These are phyloP conservation scores for Hypomesus transpacificus DNA, from an alignment of 2,113 vertebrate genomes.

Conservation along the genomic window DNA sequence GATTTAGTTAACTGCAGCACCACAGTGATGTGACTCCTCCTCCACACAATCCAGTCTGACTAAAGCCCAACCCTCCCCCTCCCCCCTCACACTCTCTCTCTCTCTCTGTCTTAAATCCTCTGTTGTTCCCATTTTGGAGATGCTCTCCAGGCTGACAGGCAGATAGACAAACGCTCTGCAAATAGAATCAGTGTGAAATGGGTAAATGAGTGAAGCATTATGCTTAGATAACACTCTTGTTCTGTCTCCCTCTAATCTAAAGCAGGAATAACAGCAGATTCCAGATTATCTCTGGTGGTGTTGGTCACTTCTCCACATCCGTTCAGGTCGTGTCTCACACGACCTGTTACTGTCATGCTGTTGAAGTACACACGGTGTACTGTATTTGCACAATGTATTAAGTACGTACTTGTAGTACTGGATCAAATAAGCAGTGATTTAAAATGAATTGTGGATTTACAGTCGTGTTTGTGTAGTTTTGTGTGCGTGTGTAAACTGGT, in stretches of 20 bases:
- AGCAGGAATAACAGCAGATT: too few species aligned
- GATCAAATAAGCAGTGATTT: too few species aligned
- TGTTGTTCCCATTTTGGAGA: background rate
- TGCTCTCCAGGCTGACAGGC: too few species aligned
- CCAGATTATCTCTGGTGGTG: too few species aligned
- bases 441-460: background rate
- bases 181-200: conserved; percentile 35
- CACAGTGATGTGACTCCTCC: background rate
- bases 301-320: too few species aligned
- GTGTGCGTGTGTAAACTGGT: background rate
- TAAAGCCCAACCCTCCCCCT: background rate
- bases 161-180: conserved; percentile 16
- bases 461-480: conserved; percentile 8
- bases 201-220: conserved; percentile 36
- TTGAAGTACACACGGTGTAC: too few species aligned
- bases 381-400: too few species aligned
- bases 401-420: too few species aligned
- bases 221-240: too few species aligned
- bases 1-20: conserved; percentile 28
- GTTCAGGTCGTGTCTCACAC: too few species aligned
- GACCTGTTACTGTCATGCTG: too few species aligned
- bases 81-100: background rate
- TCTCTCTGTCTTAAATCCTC: background rate
- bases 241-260: too few species aligned
- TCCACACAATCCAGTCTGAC: background rate